Conservation (phyloP, 2,888 invertebrate species). For the Ormyrus nitidulus region DNA sequence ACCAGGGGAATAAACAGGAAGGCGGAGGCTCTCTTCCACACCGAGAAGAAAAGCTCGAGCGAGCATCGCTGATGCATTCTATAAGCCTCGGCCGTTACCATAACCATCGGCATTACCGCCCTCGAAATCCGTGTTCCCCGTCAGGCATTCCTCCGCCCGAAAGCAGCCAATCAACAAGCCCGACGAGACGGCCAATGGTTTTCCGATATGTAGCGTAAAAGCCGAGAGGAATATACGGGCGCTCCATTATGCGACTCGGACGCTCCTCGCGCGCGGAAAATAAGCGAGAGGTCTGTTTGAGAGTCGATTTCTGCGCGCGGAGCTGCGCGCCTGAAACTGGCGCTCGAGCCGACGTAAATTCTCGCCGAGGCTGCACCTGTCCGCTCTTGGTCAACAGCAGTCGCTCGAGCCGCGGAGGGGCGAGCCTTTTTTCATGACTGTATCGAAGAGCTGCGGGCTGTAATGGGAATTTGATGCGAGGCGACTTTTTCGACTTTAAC, state of each 20-base stretch:
- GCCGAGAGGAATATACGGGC: neutral
- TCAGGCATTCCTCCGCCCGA: neutral
- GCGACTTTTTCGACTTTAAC: no score
- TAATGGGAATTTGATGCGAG: no score
- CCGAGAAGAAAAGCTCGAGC: no score
- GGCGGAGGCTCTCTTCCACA: no score
- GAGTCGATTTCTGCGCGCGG: neutral
- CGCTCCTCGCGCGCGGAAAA: neutral
- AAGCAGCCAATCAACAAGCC: constrained; percentile 11
- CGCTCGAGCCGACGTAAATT: constrained; percentile 19
- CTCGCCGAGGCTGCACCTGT: no score
- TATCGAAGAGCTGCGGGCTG: no score
- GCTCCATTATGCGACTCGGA: neutral
- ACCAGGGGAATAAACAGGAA: no score
- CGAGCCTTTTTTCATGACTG: no score
- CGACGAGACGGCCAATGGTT: constrained; percentile 27
- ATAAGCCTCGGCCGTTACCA: neutral
- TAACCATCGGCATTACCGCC: constrained; percentile 21
- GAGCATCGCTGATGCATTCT: no score
- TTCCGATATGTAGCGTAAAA: constrained; percentile 33
- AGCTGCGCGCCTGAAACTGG: neutral
- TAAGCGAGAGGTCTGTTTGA: neutral
- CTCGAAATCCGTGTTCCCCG: neutral
- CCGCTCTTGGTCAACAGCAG: no score
- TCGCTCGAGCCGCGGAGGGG: no score